A percentile compares a stretch with the other conserved stretches of the same genome.
phyloP scores from a whole-genome alignment of 2,888 invertebrate species.

The Drosophila subsilvestris region DNA sequence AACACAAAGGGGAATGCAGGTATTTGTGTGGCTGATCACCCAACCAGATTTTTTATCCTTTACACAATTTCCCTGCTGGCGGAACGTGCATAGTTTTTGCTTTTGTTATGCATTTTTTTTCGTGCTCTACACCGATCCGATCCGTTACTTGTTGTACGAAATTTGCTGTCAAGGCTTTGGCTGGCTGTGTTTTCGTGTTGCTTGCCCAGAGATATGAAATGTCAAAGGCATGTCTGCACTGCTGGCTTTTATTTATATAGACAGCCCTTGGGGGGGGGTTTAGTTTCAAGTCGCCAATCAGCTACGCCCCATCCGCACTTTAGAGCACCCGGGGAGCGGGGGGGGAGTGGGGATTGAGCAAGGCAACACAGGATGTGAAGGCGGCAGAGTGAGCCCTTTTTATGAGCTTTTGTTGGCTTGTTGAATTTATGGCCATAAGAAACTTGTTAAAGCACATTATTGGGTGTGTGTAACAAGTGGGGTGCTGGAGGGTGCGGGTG shows the following conservation, averaged over 20 bases:
- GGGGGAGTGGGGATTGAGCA: not conserved
- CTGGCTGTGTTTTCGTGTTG: conserved; percentile 21
- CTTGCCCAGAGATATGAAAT: conserved; percentile 56
- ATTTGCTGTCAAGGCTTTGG: conserved; percentile 40
- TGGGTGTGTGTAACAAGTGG: conserved; percentile 78
- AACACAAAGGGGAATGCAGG: too few species aligned
- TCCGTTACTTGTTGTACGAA: conserved; percentile 42
- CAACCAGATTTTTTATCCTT: not conserved
- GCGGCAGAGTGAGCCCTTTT: conserved; percentile 63
- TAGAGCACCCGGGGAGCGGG: conserved; percentile 2
- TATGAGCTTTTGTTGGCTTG: conserved; percentile 78
- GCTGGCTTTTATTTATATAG: conserved; percentile 66
- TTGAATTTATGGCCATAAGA: conserved; percentile 79
- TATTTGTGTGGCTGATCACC: not conserved
- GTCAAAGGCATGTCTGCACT: conserved; percentile 73
- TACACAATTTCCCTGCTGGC: not conserved
- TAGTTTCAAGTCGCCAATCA: conserved; percentile 60
- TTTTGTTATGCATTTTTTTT: too few species aligned
- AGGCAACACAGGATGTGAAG: too few species aligned
- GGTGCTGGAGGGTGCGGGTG: not conserved
- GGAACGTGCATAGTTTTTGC: not conserved
- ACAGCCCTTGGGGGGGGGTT: conserved; percentile 67
- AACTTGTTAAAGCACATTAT: conserved; percentile 79
- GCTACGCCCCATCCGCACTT: conserved; percentile 22
- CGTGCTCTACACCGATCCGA: conserved; percentile 1